Conservation (phyloP, 2,797 vertebrate species). For the Enteromius treurensis region DNA sequence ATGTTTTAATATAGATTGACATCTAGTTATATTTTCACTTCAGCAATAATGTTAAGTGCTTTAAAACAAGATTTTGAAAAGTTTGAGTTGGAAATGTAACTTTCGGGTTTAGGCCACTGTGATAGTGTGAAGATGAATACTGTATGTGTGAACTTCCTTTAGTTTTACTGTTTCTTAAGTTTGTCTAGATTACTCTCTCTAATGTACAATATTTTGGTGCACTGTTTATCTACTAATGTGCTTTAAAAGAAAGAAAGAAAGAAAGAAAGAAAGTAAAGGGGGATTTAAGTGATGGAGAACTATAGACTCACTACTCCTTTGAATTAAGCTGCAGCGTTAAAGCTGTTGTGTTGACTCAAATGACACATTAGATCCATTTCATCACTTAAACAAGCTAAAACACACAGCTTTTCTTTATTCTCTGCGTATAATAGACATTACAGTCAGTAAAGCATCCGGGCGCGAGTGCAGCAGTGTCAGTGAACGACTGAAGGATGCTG, state of each 20-base stretch:
- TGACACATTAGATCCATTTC: not conserved
- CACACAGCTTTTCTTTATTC: not conserved
- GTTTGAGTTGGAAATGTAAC: not conserved
- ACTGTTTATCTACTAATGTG: too few relatives aligned
- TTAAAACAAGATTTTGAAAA: not conserved
- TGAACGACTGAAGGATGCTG: slow-evolving; percentile 18
- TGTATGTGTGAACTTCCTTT: not conserved
- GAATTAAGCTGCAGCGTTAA: not conserved
- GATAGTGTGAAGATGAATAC: not conserved
- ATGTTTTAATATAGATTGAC: not conserved
- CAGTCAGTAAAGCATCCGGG: not conserved
- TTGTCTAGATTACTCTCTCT: not conserved
- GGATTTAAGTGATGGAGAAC: not conserved
- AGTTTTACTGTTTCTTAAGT: not conserved
- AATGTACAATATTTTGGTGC: not conserved
- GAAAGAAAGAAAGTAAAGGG: not conserved
- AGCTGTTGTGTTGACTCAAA: not conserved
- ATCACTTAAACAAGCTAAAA: not conserved
- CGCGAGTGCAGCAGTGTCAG: not conserved
- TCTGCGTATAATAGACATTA: not conserved
- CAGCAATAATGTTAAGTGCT: not conserved
- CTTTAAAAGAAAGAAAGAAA: not conserved
- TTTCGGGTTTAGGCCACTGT: not conserved
- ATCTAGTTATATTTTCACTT: not conserved
- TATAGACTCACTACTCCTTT: not conserved